Conservation (phyloP, 2,113 vertebrate genomes). For the Elanus axillaris region DNA sequence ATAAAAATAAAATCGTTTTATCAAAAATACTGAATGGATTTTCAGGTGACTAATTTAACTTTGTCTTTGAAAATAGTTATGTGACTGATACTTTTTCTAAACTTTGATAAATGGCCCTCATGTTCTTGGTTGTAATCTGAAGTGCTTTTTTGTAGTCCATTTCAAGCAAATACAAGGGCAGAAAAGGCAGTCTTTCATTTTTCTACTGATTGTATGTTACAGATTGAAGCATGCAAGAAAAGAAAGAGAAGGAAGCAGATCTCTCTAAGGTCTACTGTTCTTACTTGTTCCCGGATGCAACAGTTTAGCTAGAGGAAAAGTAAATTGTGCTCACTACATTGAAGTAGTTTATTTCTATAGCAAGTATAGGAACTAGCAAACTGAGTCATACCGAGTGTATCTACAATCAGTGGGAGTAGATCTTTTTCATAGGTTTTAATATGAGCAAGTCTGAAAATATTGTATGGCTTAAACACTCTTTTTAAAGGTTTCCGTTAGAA, state of each 20-base stretch:
- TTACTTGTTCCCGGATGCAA: background rate
- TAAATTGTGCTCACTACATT: background rate
- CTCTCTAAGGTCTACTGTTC: background rate
- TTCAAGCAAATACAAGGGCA: background rate
- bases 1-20: background rate
- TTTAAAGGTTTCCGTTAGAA: background rate
- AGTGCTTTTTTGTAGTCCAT: background rate
- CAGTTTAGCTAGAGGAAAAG: background rate
- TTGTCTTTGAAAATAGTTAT: background rate
- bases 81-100: background rate
- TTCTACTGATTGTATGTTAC: background rate
- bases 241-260: background rate
- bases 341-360: background rate
- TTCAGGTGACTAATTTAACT: background rate
- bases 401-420: background rate
- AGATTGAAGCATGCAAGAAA: background rate
- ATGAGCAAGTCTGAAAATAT: background rate
- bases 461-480: background rate
- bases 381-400: background rate
- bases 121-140: background rate
- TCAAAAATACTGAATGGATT: background rate
- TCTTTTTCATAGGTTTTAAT: background rate
- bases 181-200: background rate
- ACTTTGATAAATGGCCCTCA: background rate
- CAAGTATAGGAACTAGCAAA: background rate